These are phyloP conservation scores for Botia kubotai DNA, from an alignment of 2,797 vertebrate species.

Conservation along the genomic window DNA sequence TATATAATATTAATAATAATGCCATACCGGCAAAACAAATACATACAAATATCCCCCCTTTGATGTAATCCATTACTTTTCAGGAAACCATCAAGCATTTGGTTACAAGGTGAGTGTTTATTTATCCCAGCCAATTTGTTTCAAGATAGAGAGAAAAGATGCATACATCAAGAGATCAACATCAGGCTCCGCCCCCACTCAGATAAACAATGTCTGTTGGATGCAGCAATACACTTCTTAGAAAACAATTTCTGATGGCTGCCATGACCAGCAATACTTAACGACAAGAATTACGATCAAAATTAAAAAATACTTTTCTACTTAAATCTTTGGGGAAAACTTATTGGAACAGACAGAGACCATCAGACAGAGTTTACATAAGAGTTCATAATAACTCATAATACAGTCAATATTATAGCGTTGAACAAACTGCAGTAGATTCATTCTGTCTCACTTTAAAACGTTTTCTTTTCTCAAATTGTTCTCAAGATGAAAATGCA, in stretches of 20 bases:
- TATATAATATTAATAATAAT: too few species aligned
- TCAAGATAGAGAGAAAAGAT: slow-evolving; percentile 47
- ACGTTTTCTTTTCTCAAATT: slow-evolving; percentile 19
- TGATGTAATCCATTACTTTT: slow-evolving; percentile 70
- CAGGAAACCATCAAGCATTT: slow-evolving; percentile 61
- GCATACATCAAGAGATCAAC: slow-evolving; percentile 33
- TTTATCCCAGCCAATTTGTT: slow-evolving; percentile 66
- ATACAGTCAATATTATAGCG: slow-evolving; percentile 1
- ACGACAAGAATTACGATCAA: too few species aligned
- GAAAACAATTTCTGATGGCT: neutral
- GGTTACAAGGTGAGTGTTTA: slow-evolving; percentile 64
- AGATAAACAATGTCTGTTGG: neutral
- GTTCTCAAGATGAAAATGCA: slow-evolving; percentile 42
- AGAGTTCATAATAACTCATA: neutral
- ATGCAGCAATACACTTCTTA: neutral
- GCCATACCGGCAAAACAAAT: slow-evolving; percentile 72
- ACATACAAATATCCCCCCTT: slow-evolving; percentile 56
- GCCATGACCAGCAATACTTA: neutral
- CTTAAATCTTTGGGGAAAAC: neutral
- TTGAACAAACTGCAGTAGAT: neutral
- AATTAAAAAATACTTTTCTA: neutral
- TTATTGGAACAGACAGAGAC: too few species aligned
- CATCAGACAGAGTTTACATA: neutral
- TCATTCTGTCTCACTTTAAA: slow-evolving; percentile 9
- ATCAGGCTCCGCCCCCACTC: neutral